Conservation (phyloP, 2,113 vertebrate species). For the Pomatostomus ruficeps region DNA sequence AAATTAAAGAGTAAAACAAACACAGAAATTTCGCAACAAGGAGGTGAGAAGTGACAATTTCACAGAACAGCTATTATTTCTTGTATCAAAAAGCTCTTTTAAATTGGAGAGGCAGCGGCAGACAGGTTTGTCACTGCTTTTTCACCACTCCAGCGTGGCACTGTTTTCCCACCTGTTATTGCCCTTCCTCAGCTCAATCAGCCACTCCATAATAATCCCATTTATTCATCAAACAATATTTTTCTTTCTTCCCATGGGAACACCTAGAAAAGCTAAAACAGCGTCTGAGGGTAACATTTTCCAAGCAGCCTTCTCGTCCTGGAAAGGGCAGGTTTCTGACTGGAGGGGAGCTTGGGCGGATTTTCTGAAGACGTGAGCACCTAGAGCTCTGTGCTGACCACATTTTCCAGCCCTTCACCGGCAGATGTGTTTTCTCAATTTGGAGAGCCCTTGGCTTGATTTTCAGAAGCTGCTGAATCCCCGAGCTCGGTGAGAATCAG, state of each 20-base stretch:
- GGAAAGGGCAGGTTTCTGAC: conserved; percentile 20
- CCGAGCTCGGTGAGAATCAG: neutral
- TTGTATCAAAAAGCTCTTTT: neutral
- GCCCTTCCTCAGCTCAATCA: neutral
- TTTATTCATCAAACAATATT: conserved; percentile 2
- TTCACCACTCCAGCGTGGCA: neutral
- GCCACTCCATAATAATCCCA: neutral
- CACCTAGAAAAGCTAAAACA: conserved; percentile 1
- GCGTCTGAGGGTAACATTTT: conserved; percentile 31
- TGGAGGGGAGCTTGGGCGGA: conserved; percentile 2
- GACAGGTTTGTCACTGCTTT: neutral
- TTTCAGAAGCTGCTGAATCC: conserved; percentile 6
- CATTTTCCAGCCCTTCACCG: conserved; percentile 34
- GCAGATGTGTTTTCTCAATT: conserved; percentile 45
- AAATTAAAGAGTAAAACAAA: neutral
- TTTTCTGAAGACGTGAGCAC: conserved; percentile 55
- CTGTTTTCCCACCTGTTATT: neutral
- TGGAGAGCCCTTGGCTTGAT: neutral
- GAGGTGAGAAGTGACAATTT: neutral
- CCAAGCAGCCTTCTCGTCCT: neutral
- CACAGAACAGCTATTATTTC: neutral
- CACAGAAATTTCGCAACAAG: neutral
- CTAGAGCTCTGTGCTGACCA: conserved; percentile 20
- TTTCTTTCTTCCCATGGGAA: conserved; percentile 6
- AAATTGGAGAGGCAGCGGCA: neutral